Evolutionary conservation across 2,797 vertebrate species (phyloP), one percentile per base, ranked within the genome.

Genomic region (Ciconia nigra): DNA sequence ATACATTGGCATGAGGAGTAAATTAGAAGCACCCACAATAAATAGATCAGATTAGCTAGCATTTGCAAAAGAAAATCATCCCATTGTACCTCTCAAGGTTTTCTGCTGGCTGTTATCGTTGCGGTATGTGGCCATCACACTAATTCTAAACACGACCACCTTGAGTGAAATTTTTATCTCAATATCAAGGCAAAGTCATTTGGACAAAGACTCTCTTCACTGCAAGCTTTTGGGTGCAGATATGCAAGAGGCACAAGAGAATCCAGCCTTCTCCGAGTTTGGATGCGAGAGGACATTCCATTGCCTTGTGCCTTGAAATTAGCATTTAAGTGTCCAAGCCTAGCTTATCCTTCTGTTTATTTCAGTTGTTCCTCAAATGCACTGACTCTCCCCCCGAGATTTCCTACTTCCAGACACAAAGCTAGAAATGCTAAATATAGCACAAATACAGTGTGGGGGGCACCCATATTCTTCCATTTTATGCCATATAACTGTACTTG

Each of bases 1-100:
- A 11, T 3, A 11, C 1, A 0, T 2, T 55, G 20, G n/a, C 15
- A 37, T 9, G 3, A 81, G 26, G 19, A 77, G 7, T 39, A 20
- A 46, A 29, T n/a, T 26, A n/a, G 35, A 71, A 26, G 19, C 26
- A 29, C 1, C 2, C 33, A 24, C 22, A 80, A 22, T 15, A 41
- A 21, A n/a, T 1, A 52, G 63, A 55, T 9, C 22, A 55, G 35
- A 42, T 31, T 19, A 73, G 20, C 9, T 26, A 83, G 18, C 24
- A 24, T 33, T 41, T 47, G 24, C 24, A 28, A 18, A n/a, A 41
- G 6, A 61, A 26, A 54, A 3, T 39, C 13, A 28, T 33, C 52
- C 0, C 2, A 5, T 5, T 28, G 8, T 35, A 20, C 35, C 15
- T 71, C 57, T 33, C 28, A 25, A 57, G 21, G 61, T 54, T 72